Percentiles rank a stretch among this genome's conserved stretches.
phyloP scores from a whole-genome alignment of 2,113 vertebrate species.

The Paramormyrops kingsleyae region DNA sequence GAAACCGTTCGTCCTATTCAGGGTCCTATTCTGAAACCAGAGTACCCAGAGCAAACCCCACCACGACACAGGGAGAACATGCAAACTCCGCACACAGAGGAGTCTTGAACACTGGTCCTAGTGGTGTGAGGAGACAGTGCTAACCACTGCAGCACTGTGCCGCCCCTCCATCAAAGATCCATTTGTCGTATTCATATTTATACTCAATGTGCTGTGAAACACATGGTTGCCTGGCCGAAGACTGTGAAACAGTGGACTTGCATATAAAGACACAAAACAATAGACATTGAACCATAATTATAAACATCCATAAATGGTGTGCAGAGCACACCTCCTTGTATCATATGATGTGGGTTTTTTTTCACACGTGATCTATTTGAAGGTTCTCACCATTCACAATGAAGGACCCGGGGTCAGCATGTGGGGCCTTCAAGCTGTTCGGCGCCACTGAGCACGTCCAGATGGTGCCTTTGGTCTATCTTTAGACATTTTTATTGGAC shows the following conservation, averaged over 20 bases:
- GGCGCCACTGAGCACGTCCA: neutral
- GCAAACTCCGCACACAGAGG: neutral
- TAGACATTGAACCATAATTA: neutral
- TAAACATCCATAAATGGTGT: neutral
- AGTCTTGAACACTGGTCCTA: neutral
- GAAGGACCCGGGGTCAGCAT: neutral
- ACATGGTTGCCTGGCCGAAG: neutral
- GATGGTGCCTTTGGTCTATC: neutral
- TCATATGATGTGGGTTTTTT: neutral
- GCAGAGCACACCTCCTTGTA: neutral
- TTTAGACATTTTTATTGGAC: conserved; percentile 13
- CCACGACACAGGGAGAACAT: neutral
- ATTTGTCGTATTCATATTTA: neutral
- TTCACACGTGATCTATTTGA: neutral
- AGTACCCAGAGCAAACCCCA: no score
- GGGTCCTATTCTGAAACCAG: neutral
- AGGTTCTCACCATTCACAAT: neutral
- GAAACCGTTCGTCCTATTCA: neutral
- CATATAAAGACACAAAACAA: neutral
- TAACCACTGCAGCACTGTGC: neutral
- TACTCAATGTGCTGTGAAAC: neutral
- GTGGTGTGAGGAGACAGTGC: neutral
- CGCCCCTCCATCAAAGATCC: neutral
- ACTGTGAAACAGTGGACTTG: neutral
- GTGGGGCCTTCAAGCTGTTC: neutral